Evolutionary conservation across 23 tunicate genomes (phyloP), one percentile per base, ranked within the genome.

Genomic region (Halocynthia aurantium): DNA sequence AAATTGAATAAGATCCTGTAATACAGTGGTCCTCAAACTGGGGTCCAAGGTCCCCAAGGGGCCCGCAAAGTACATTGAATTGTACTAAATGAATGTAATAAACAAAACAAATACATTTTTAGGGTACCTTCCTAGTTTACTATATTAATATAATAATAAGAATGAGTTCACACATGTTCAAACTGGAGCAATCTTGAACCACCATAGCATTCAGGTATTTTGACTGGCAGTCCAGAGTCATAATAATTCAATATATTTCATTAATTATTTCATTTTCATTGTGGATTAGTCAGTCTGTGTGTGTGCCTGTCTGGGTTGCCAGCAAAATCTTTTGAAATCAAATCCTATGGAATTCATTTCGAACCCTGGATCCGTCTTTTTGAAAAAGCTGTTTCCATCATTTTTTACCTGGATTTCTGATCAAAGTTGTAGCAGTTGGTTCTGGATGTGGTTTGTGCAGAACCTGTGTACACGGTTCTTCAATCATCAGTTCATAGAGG

Each of bases 401-500:
- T 13, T 1, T 13, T 2, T 8, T 58, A 92, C 98, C 98, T 74
- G 98, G 92, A 53, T 92, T 92, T 10, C 72, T 78, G 10, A 92
- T 82, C 50, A 74, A 22, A 6, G 98, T 86, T 20, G 55, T 20
- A 10, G 81, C 12, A 5, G 87, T 51, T 17, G 92, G 98, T 12
- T 92, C 88, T 21, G 65, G 76, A 55, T 92, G 98, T 6, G 88
- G 86, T 51, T 78, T 92, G 7, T 71, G 85, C 6, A 92, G 66
- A 8, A 92, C 71, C 61, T 92, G 98, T 6, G 98, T 92, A 75
- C 81, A 81, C 1, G 98, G 98, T 49, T 92, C 80, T 61, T 82
- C 82, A 18, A 86, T 80, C 84, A 92, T 22, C 9, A 92, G 81
- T 57, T 92, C 98, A 72, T 92, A 92, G 73, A 92, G 18, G 7